Evolutionary conservation across 2,113 vertebrate genomes (phyloP).

Genomic region (Thomomys bottae): DNA sequence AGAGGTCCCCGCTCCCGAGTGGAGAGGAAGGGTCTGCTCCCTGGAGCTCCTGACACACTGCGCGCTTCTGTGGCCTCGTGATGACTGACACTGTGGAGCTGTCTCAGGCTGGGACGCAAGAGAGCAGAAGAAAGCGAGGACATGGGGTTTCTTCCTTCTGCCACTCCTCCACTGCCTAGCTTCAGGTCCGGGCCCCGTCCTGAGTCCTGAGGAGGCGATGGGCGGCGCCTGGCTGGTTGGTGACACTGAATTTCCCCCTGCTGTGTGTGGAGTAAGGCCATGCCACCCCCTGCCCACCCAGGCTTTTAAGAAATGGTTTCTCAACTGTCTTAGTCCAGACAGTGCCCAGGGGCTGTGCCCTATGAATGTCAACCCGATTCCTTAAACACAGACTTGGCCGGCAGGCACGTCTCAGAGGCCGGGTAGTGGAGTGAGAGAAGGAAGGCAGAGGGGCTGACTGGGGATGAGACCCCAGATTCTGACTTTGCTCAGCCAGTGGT

Average conservation of each 20-base stretch:
- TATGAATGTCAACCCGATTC: no score
- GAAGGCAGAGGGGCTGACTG: neutral
- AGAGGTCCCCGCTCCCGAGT: neutral
- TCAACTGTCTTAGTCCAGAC: neutral
- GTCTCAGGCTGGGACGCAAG: neutral
- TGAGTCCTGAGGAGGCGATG: neutral
- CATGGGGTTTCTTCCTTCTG: accelerated
- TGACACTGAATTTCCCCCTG: neutral
- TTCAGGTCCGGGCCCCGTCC: neutral
- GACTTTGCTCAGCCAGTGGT: neutral
- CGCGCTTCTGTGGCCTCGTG: no score
- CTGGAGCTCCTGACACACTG: no score
- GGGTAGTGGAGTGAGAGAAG: neutral
- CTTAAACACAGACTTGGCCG: no score
- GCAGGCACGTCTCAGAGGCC: no score
- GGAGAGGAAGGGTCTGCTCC: neutral
- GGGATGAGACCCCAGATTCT: neutral
- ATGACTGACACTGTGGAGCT: neutral
- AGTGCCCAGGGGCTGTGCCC: no score
- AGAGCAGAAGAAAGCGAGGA: neutral
- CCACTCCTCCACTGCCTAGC: neutral
- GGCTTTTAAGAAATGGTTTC: neutral
- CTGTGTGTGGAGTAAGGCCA: no score
- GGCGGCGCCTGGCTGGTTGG: neutral
- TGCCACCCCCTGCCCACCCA: accelerated